Evolutionary conservation across 92 coral and sea anemone genomes (phyloP).

Genomic region (Epizoanthus fatuus): DNA sequence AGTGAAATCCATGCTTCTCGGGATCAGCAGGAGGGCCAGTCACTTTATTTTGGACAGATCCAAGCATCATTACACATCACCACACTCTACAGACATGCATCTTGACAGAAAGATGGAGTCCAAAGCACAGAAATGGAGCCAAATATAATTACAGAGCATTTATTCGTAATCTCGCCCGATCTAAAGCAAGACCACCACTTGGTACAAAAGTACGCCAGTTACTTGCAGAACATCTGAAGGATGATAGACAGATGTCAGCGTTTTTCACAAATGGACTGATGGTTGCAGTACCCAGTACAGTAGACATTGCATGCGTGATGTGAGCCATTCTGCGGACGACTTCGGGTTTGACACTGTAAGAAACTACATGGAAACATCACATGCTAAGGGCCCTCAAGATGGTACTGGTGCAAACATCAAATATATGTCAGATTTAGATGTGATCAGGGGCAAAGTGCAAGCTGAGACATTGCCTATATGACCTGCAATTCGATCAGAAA

Average conservation of each 20-base stretch:
- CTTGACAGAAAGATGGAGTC: slow-evolving; percentile 21
- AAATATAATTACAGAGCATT: slow-evolving; percentile 38
- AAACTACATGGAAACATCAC: slow-evolving; percentile 52
- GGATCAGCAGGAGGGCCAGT: slow-evolving; percentile 40
- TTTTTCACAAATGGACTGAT: slow-evolving; percentile 65
- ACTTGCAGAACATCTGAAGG: slow-evolving; percentile 28
- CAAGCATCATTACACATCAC: slow-evolving; percentile 70
- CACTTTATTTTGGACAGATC: slow-evolving; percentile 42
- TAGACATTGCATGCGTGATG: slow-evolving; percentile 58
- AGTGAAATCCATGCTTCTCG: slow-evolving; percentile 55
- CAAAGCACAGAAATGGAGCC: slow-evolving; percentile 44
- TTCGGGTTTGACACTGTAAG: background rate
- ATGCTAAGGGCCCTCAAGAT: slow-evolving; percentile 53
- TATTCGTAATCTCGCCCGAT: slow-evolving; percentile 51
- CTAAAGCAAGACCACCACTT: slow-evolving; percentile 60
- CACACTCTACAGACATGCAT: slow-evolving; percentile 61
- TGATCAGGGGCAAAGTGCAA: slow-evolving; percentile 20
- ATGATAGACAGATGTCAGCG: slow-evolving; percentile 9
- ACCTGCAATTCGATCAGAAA: slow-evolving; percentile 26
- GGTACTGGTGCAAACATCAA: slow-evolving; percentile 45
- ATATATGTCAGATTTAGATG: slow-evolving; percentile 30
- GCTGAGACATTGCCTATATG: background rate
- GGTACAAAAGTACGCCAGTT: slow-evolving; percentile 27
- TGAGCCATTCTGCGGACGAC: background rate
- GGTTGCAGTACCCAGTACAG: slow-evolving; percentile 69